Percentiles rank a stretch among this genome's conserved stretches.
Evolutionary conservation across 2,888 invertebrate genomes (phyloP).

Genomic region (Seira ritae): DNA sequence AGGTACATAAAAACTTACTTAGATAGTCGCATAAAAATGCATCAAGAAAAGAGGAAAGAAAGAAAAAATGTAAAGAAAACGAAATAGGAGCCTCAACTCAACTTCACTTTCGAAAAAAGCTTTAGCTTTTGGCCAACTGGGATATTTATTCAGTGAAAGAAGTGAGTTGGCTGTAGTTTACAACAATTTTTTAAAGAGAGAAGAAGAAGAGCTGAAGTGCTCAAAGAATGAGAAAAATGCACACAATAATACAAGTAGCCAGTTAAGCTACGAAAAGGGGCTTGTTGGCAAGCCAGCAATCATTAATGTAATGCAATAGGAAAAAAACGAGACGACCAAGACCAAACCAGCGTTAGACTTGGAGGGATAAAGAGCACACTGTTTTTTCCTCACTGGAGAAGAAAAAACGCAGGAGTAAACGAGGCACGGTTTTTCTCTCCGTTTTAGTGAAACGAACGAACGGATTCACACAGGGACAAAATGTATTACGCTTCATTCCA

Average conservation of each 20-base stretch:
- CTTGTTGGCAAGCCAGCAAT: background rate
- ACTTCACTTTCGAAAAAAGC: background rate
- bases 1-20: background rate
- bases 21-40: background rate
- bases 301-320: background rate
- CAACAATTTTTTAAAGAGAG: background rate
- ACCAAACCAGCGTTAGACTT: background rate
- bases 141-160: background rate
- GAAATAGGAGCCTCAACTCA: background rate
- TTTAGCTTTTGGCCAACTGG: background rate
- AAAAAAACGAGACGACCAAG: background rate
- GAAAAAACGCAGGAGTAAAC: background rate
- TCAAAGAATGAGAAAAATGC: background rate
- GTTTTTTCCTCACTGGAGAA: background rate
- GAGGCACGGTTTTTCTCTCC: background rate
- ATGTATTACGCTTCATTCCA: slow-evolving; percentile 34
- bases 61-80: too few species aligned
- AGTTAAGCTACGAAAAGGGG: background rate
- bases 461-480: too few species aligned
- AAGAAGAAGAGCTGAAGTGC: background rate
- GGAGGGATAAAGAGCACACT: background rate
- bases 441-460: too few species aligned
- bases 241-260: background rate
- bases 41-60: background rate
- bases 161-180: background rate